phyloP scores from a whole-genome alignment of 2,797 vertebrate species.

The Sardinella longiceps region DNA sequence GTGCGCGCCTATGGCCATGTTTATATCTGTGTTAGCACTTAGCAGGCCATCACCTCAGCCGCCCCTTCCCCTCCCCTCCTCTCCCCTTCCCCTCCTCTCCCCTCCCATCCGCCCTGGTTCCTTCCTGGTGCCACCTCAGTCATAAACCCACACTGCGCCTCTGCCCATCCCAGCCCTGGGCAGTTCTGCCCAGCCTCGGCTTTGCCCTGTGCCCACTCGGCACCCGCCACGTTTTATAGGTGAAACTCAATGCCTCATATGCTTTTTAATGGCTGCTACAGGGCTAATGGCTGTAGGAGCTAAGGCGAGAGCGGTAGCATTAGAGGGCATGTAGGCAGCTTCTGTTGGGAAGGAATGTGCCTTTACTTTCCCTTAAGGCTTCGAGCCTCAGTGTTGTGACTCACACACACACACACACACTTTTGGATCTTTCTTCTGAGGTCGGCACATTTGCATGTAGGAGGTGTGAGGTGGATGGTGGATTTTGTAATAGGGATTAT shows the following conservation, averaged over 20 bases:
- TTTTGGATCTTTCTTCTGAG: not conserved
- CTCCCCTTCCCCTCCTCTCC: not conserved
- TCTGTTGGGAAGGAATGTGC: not conserved
- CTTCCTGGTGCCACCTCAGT: not conserved
- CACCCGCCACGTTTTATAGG: not conserved
- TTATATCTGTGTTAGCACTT: not conserved
- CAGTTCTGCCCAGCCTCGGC: not conserved
- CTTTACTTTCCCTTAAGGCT: not conserved
- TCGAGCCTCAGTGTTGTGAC: not conserved
- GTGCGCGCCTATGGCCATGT: not conserved
- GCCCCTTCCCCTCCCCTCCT: not conserved
- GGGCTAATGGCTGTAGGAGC: not conserved
- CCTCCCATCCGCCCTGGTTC: not conserved
- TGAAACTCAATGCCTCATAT: not conserved
- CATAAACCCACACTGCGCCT: not conserved
- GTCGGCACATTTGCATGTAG: not conserved
- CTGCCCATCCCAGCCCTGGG: not conserved
- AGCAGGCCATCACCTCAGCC: not conserved
- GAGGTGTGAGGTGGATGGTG: not conserved
- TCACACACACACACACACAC: fast-evolving
- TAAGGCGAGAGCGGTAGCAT: not conserved
- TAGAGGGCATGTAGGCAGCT: not conserved
- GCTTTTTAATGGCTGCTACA: not conserved
- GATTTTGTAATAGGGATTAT: not conserved
- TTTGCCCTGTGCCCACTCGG: not conserved